These are phyloP conservation scores for Archaeoteleia sp. DNA, from an alignment of 2,888 invertebrate genomes.

Conservation along the genomic window DNA sequence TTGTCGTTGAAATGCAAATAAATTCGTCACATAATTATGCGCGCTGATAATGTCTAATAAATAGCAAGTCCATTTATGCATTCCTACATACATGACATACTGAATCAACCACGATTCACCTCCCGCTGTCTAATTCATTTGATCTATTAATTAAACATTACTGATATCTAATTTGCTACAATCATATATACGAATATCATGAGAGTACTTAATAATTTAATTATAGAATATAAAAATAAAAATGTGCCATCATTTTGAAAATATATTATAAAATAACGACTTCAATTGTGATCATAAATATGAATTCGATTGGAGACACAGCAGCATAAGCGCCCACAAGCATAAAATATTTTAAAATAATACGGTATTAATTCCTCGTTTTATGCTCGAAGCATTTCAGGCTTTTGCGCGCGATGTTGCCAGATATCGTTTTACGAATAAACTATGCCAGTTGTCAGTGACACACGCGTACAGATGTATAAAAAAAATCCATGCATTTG, in stretches of 20 bases:
- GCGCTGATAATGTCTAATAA: conserved; percentile 38
- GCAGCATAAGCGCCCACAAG: conserved; percentile 4
- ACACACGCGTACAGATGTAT: conserved; percentile 21
- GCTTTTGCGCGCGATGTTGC: conserved; percentile 28
- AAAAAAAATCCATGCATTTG: conserved; percentile 18
- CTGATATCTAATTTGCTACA: too few species aligned
- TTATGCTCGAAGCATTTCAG: conserved; percentile 25
- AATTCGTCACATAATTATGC: too few species aligned
- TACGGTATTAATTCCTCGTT: conserved; percentile 41
- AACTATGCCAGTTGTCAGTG: conserved; percentile 25
- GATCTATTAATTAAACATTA: conserved; percentile 31
- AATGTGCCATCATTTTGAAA: conserved; percentile 1
- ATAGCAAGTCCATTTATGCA: conserved; percentile 31
- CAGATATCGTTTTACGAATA: conserved; percentile 38
- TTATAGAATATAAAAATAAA: conserved; percentile 12
- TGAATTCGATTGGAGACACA: conserved; percentile 28
- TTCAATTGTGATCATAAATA: conserved; percentile 34
- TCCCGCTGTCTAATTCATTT: conserved; percentile 30
- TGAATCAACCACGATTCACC: conserved; percentile 21
- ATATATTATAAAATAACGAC: conserved; percentile 36
- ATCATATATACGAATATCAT: too few species aligned
- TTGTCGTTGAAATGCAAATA: too few species aligned
- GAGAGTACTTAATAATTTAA: too few species aligned
- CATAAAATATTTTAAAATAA: conserved; percentile 41
- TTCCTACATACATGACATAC: conserved; percentile 22